phyloP scores from a whole-genome alignment of 2,888 invertebrate genomes.

The Habroteleia sp. region DNA sequence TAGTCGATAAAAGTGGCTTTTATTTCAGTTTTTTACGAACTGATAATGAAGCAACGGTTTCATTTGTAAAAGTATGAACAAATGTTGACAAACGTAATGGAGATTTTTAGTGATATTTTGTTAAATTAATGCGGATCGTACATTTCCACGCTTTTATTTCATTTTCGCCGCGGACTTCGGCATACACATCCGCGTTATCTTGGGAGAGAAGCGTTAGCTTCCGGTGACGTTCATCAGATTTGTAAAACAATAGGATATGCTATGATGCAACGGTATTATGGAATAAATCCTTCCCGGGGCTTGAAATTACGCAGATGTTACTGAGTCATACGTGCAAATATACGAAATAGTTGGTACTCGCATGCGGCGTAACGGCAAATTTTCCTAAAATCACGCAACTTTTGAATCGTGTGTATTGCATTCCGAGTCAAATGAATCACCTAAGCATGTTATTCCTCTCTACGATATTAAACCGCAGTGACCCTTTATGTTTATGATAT shows the following conservation, averaged over 20 bases:
- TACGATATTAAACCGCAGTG: too few relatives aligned
- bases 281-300: conserved; percentile 66
- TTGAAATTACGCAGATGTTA: conserved; percentile 62
- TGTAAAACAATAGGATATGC: conserved; percentile 73
- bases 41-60: not conserved
- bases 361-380: conserved; percentile 21
- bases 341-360: conserved; percentile 26
- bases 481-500: too few relatives aligned
- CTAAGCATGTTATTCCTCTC: too few relatives aligned
- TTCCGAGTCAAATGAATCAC: too few relatives aligned
- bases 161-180: conserved; percentile 61
- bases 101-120: not conserved
- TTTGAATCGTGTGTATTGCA: too few relatives aligned
- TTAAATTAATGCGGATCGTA: conserved; percentile 42
- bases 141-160: conserved; percentile 60
- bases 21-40: too few relatives aligned
- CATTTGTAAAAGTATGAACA: not conserved
- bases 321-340: conserved; percentile 52
- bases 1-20: too few relatives aligned
- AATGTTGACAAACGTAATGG: not conserved
- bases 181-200: conserved; percentile 68
- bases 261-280: conserved; percentile 73
- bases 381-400: conserved; percentile 5
- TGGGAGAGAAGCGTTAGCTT: conserved; percentile 68
- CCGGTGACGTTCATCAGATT: conserved; percentile 74